A percentile compares a stretch with the other conserved stretches of the same genome.
phyloP scores from a whole-genome alignment of 2,113 vertebrate species.

The Saguinus imperator region DNA sequence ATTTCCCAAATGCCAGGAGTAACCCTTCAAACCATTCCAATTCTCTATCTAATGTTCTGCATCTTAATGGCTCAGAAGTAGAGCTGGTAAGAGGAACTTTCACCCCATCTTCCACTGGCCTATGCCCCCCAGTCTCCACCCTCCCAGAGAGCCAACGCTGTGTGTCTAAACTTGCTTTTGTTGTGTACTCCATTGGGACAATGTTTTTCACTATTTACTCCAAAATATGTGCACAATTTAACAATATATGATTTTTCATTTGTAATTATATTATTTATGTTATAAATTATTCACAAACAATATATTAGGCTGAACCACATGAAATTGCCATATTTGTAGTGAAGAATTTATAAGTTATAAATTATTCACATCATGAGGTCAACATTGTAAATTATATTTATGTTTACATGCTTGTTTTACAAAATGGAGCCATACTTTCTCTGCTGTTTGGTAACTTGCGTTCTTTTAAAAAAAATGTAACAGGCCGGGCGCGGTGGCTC shows the following conservation, averaged over 20 bases:
- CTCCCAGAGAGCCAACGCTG: not conserved
- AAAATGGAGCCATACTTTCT: not conserved
- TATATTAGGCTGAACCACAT: not conserved
- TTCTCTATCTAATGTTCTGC: not conserved
- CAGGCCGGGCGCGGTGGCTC: too few relatives aligned
- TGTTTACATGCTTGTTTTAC: not conserved
- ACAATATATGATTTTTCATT: not conserved
- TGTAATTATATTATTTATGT: not conserved
- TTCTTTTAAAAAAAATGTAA: not conserved
- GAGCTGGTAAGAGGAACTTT: not conserved
- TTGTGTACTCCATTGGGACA: fast-evolving
- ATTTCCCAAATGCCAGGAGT: not conserved
- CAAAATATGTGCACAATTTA: not conserved
- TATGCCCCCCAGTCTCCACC: fast-evolving
- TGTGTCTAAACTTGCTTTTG: not conserved
- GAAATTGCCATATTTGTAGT: not conserved
- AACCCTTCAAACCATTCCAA: not conserved
- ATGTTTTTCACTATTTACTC: not conserved
- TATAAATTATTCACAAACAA: constrained; percentile 4
- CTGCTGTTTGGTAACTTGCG: not conserved
- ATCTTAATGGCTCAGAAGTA: not conserved
- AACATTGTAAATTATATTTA: not conserved
- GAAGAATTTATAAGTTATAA: too few relatives aligned
- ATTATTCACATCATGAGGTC: not conserved
- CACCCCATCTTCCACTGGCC: not conserved